Percentiles rank a stretch among this genome's conserved stretches.
These are phyloP conservation scores for Tribolium madens DNA, from an alignment of 1,140 invertebrate species.

Conservation along the genomic window DNA sequence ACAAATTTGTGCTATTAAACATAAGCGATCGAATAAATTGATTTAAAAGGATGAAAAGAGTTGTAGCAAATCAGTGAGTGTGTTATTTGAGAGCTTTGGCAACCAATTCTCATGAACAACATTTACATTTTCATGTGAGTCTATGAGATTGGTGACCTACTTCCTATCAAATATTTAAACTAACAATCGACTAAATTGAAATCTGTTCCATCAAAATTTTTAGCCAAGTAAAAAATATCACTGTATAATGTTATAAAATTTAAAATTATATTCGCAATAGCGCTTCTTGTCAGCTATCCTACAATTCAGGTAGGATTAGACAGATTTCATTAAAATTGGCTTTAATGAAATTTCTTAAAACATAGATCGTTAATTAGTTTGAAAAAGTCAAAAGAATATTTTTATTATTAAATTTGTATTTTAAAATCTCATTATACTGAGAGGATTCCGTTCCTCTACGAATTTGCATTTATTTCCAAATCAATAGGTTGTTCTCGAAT, in stretches of 20 bases:
- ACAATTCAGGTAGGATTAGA: constrained; percentile 1
- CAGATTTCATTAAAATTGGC: constrained; percentile 9
- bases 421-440: constrained; percentile 21
- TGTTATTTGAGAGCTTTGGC: background rate
- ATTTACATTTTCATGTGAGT: constrained; percentile 14
- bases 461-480: constrained; percentile 36
- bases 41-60: constrained; percentile 1
- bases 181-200: background rate
- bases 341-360: constrained; percentile 27
- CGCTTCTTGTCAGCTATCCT: background rate
- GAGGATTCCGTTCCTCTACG: background rate
- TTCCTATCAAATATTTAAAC: constrained; percentile 26
- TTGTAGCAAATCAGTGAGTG: background rate
- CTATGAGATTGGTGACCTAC: constrained; percentile 8
- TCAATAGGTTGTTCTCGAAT: constrained; percentile 17
- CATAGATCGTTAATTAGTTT: constrained; percentile 20
- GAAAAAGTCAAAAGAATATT: background rate
- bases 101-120: constrained; percentile 13
- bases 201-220: constrained; percentile 1
- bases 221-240: background rate
- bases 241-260: background rate
- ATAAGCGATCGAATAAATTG: background rate
- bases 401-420: constrained; percentile 34
- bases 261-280: constrained; percentile 1
- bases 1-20: constrained; percentile 2